phyloP scores from a whole-genome alignment of 2,888 invertebrate species.

The Cheilosia vernalis region DNA sequence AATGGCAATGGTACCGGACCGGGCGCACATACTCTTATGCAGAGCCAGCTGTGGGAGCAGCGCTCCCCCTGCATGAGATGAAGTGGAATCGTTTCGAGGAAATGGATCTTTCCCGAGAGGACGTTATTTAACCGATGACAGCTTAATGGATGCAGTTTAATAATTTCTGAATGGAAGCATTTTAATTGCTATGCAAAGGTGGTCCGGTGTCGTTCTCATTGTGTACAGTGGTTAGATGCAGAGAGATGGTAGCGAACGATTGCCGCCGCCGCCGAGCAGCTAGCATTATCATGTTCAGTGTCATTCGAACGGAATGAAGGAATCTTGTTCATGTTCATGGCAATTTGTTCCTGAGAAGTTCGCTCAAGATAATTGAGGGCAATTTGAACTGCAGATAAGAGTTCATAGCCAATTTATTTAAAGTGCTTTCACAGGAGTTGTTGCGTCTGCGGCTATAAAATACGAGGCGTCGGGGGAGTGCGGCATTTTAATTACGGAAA shows the following conservation, averaged over 20 bases:
- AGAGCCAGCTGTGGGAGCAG: neutral
- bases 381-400: conserved; percentile 66
- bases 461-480: neutral
- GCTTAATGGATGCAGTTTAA: conserved; percentile 73
- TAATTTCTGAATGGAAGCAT: conserved; percentile 70
- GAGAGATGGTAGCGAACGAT: conserved; percentile 10
- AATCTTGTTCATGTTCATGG: conserved; percentile 68
- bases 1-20: conserved; percentile 52
- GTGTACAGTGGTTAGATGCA: conserved; percentile 10
- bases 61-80: conserved; percentile 43
- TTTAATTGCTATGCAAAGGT: conserved; percentile 73
- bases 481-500: neutral
- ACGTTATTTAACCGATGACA: conserved; percentile 70
- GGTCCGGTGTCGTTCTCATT: conserved; percentile 29
- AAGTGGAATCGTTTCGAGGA: conserved; percentile 34
- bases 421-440: conserved; percentile 31
- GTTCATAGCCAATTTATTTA: conserved; percentile 53
- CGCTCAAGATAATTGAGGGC: conserved; percentile 59
- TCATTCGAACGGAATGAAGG: conserved; percentile 64
- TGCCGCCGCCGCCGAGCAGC: neutral
- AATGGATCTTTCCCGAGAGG: conserved; percentile 44
- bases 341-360: conserved; percentile 58
- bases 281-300: conserved; percentile 65
- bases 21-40: neutral
- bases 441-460: neutral